Conservation (phyloP, 2,113 vertebrate genomes). For the Cavia porcellus region DNA sequence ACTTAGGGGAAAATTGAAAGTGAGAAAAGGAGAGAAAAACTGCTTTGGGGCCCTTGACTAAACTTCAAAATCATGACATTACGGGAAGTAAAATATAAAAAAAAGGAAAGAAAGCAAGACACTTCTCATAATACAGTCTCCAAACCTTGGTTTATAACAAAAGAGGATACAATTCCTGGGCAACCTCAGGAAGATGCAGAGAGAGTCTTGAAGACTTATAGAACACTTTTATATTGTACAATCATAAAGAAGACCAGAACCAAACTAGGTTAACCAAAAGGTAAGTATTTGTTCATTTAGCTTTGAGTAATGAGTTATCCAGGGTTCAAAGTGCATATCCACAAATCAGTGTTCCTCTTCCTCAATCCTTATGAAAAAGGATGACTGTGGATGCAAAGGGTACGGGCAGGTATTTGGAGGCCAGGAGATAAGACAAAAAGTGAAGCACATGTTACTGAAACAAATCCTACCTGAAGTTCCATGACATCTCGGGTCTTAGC, state of each 20-base stretch:
- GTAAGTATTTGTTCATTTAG: conserved; percentile 5
- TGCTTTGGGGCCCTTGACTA: conserved; percentile 36
- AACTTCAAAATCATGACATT: conserved; percentile 56
- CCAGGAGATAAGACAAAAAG: neutral
- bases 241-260: neutral
- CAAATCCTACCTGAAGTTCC: neutral
- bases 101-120: conserved; percentile 6
- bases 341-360: neutral
- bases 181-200: neutral
- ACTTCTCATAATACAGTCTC: neutral
- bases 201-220: neutral
- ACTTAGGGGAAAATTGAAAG: conserved; percentile 23
- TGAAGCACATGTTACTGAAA: neutral
- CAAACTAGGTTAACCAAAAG: neutral
- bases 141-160: neutral
- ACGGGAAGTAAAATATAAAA: conserved; percentile 30
- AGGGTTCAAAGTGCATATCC: neutral
- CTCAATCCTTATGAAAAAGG: neutral
- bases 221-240: neutral
- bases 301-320: conserved; percentile 12
- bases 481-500: neutral
- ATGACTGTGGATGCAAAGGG: neutral
- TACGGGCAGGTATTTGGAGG: too few relatives aligned
- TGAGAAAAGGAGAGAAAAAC: conserved; percentile 62
- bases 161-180: neutral